Evolutionary conservation across 2,797 vertebrate genomes (phyloP).

Genomic region (Gorsachius magnificus): DNA sequence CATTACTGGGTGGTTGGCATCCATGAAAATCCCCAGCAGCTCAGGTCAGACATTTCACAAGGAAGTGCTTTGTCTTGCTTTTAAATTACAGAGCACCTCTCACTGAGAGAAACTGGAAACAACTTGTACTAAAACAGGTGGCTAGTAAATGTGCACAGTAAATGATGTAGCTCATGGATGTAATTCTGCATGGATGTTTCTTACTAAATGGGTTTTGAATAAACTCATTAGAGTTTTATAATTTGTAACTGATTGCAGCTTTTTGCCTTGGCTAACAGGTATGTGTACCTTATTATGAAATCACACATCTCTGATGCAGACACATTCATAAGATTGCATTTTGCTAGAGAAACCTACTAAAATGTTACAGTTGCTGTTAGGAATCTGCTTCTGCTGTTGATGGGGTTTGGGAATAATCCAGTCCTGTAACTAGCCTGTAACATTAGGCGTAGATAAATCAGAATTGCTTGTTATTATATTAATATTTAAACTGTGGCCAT

Average conservation of each 20-base stretch:
- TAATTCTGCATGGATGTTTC: background rate
- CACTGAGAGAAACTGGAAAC: background rate
- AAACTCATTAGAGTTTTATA: background rate
- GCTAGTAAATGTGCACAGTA: background rate
- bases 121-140: background rate
- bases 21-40: conserved; percentile 93
- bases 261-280: background rate
- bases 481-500: background rate
- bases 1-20: conserved; percentile 95
- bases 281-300: background rate
- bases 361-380: background rate
- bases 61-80: background rate
- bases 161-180: background rate
- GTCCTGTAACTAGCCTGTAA: background rate
- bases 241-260: background rate
- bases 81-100: background rate
- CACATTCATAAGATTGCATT: background rate
- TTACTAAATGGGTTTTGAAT: background rate
- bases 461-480: background rate
- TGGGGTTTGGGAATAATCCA: background rate
- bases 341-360: background rate
- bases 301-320: background rate
- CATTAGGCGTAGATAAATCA: background rate
- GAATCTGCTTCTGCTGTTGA: background rate
- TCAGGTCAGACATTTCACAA: conserved; percentile 80